phyloP scores from a whole-genome alignment of 1,140 invertebrate species.

The Wasmannia auropunctata region DNA sequence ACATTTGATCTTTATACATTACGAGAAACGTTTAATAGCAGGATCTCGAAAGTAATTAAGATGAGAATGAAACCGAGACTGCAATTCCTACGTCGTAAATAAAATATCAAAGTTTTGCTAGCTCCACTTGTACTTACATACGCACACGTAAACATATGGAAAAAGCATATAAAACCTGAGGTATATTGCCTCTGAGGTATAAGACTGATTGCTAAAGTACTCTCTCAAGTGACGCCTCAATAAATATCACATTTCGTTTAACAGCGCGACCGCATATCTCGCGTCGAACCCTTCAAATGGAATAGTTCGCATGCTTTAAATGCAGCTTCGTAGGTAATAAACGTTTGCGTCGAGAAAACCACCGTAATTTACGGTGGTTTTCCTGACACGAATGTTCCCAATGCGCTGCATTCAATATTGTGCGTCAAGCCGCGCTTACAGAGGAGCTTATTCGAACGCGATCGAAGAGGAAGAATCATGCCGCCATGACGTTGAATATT shows the following conservation, averaged over 20 bases:
- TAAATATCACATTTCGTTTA: constrained; percentile 20
- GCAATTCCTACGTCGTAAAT: neutral
- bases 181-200: neutral
- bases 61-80: neutral
- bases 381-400: neutral
- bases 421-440: neutral
- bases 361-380: neutral
- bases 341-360: neutral
- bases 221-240: neutral
- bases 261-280: neutral
- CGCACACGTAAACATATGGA: neutral
- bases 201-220: neutral
- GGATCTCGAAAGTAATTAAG: too few relatives aligned
- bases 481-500: neutral
- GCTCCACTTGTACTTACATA: neutral
- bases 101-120: neutral
- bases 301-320: constrained; percentile 15
- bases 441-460: neutral
- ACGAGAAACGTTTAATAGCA: neutral
- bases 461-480: neutral
- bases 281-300: neutral
- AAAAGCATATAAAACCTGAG: neutral
- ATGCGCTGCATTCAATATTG: neutral
- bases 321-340: neutral
- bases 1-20: neutral